phyloP scores from a whole-genome alignment of 2,113 vertebrate species.

The Prochilodus magdalenae region DNA sequence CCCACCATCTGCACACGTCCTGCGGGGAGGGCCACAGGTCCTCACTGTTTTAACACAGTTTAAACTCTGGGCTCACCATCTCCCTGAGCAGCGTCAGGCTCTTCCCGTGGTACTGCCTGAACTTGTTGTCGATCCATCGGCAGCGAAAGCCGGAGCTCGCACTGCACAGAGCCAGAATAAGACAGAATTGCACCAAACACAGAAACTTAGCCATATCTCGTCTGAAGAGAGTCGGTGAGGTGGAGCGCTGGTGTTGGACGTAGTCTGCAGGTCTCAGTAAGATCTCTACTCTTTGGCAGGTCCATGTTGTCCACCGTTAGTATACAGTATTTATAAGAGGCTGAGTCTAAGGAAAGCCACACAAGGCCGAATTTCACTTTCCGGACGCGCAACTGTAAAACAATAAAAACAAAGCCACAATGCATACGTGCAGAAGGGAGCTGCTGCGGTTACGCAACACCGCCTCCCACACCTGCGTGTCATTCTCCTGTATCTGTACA shows the following conservation, averaged over 20 bases:
- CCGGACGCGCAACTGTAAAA: no score
- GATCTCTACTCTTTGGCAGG: neutral
- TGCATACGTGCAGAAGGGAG: neutral
- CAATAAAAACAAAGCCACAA: neutral
- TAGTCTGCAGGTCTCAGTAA: neutral
- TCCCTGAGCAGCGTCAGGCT: constrained; percentile 47
- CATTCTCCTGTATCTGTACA: neutral
- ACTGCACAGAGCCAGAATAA: constrained; percentile 51
- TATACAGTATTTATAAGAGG: neutral
- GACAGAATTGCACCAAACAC: constrained; percentile 46
- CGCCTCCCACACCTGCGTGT: neutral
- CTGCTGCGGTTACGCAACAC: neutral
- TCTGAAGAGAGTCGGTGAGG: neutral
- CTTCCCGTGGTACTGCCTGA: constrained; percentile 49
- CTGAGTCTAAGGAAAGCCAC: no score
- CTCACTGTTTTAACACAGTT: neutral
- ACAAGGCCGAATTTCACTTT: constrained; percentile 1
- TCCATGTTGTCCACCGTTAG: constrained; percentile 4
- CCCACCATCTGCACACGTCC: no score
- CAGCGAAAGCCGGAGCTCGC: constrained; percentile 58
- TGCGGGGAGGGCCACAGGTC: no score
- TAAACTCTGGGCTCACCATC: constrained; percentile 60
- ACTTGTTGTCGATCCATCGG: constrained; percentile 66
- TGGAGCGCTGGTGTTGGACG: neutral
- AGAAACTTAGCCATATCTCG: constrained; percentile 41